Evolutionary conservation across 2,113 vertebrate genomes (phyloP).

Genomic region (Euleptes europaea): DNA sequence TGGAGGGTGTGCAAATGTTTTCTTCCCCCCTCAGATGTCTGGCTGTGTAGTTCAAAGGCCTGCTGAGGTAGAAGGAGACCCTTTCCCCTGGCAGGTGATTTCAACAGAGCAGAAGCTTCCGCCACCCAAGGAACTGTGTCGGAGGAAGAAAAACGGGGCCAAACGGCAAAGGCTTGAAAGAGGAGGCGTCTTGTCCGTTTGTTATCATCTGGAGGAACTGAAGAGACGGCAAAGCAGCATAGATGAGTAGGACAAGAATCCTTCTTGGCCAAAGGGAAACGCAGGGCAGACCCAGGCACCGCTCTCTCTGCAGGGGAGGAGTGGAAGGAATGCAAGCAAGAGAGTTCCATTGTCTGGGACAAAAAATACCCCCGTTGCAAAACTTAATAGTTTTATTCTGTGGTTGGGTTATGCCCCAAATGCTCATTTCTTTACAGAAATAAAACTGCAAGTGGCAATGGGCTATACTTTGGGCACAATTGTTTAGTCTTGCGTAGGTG

Average conservation of each 20-base stretch:
- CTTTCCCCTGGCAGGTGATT: background rate
- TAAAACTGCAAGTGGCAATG: too few species aligned
- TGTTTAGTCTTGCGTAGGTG: too few species aligned
- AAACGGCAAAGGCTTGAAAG: conserved; percentile 10
- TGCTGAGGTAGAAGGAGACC: background rate
- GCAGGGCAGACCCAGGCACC: fast-evolving
- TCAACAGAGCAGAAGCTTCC: conserved; percentile 39
- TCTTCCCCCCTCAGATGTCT: background rate
- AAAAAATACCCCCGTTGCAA: too few species aligned
- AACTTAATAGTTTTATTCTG: too few species aligned
- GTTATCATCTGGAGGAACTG: conserved; percentile 66
- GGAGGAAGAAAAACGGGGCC: conserved; percentile 40
- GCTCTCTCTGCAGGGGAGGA: too few species aligned
- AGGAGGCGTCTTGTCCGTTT: conserved; percentile 41
- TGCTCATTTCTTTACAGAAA: too few species aligned
- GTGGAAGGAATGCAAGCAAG: too few species aligned
- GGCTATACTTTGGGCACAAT: too few species aligned
- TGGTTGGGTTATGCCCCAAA: too few species aligned
- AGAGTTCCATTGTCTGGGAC: too few species aligned
- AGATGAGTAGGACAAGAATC: conserved; percentile 51
- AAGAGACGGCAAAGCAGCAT: conserved; percentile 56
- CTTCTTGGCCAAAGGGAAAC: background rate
- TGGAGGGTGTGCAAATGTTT: too few species aligned
- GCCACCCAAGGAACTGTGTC: conserved; percentile 57
- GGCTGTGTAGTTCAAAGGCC: background rate